Conservation (phyloP, 2,888 invertebrate genomes). For the Synanthedon tipuliformis region DNA sequence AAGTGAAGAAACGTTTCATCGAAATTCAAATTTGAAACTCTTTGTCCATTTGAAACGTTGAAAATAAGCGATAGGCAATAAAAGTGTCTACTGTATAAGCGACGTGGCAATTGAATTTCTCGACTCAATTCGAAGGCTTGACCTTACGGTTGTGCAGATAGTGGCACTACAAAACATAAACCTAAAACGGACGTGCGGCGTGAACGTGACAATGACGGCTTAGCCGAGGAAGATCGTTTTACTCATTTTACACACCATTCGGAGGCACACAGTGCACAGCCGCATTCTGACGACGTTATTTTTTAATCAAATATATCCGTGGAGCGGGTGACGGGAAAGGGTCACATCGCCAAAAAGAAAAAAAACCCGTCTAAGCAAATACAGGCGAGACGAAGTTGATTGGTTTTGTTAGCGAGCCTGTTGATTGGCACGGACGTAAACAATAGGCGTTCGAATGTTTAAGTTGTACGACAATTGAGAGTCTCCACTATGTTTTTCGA, state of each 20-base stretch:
- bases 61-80: neutral
- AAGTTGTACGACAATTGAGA: constrained; percentile 64
- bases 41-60: too few species aligned
- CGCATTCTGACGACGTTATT: constrained; percentile 71
- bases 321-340: constrained; percentile 67
- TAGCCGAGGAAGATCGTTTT: constrained; percentile 27
- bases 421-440: constrained; percentile 67
- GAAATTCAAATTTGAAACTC: too few species aligned
- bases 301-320: constrained; percentile 72
- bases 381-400: constrained; percentile 70
- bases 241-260: constrained; percentile 18
- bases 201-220: constrained; percentile 65
- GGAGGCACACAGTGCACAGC: constrained; percentile 28
- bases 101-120: neutral
- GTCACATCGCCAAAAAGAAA: constrained; percentile 62
- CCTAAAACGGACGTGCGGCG: constrained; percentile 25
- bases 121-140: neutral
- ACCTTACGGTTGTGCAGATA: constrained; percentile 37
- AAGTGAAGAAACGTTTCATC: too few species aligned
- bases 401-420: constrained; percentile 69
- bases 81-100: neutral
- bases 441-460: constrained; percentile 60
- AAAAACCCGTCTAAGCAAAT: constrained; percentile 70
- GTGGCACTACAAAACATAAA: constrained; percentile 54
- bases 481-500: constrained; percentile 30